Conservation (phyloP, 2,797 vertebrate species). For the Gephyroberyx darwinii region DNA sequence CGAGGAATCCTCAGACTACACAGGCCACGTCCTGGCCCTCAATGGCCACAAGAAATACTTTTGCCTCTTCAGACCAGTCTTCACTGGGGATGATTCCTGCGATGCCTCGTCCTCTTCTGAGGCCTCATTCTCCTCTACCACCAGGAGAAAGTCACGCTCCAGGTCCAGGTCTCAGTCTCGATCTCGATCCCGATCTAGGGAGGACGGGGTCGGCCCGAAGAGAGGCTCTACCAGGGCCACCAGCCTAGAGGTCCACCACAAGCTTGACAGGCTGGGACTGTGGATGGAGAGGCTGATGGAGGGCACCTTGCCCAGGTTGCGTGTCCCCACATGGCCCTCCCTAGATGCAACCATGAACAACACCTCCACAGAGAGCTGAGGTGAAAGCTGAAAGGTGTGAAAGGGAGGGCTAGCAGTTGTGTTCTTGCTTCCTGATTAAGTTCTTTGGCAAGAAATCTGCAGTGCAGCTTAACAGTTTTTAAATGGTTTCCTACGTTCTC, state of each 20-base stretch:
- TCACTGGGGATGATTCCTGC: constrained; percentile 73
- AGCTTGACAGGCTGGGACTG: constrained; percentile 90
- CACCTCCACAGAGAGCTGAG: constrained; percentile 60
- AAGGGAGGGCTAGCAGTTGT: neutral
- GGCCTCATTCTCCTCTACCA: constrained; percentile 53
- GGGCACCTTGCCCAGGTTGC: constrained; percentile 90
- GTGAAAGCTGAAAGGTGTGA: constrained; percentile 13
- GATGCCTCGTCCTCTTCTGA: constrained; percentile 71
- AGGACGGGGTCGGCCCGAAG: constrained; percentile 53
- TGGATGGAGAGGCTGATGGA: constrained; percentile 97
- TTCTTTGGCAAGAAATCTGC: constrained; percentile 21
- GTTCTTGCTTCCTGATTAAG: constrained; percentile 20
- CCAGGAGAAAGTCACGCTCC: constrained; percentile 68
- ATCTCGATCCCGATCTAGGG: constrained; percentile 75
- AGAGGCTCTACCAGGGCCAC: constrained; percentile 72
- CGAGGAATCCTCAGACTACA: constrained; percentile 82
- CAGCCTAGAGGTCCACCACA: constrained; percentile 85
- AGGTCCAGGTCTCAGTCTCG: constrained; percentile 75
- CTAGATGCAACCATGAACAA: constrained; percentile 74
- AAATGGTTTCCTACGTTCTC: constrained; percentile 28
- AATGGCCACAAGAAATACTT: constrained; percentile 97
- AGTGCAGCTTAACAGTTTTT: constrained; percentile 33
- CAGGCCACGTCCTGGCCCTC: constrained; percentile 91
- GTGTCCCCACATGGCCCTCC: constrained; percentile 88
- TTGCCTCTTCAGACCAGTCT: constrained; percentile 90